phyloP scores from a whole-genome alignment of 2,797 vertebrate genomes.

The Pseudomugil gertrudae region DNA sequence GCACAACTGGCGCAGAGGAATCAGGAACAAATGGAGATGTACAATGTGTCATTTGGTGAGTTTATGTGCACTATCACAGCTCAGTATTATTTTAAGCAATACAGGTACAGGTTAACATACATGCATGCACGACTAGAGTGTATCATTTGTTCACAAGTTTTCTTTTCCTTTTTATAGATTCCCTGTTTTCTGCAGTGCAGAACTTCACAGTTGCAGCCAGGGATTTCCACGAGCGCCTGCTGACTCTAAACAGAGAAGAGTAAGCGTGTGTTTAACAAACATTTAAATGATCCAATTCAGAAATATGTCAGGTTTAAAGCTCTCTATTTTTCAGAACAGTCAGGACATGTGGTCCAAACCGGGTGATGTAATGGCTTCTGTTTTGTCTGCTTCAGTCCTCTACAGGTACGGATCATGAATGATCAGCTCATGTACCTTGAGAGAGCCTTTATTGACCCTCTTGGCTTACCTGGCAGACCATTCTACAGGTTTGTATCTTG shows the following conservation, averaged over 20 bases:
- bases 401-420: slow-evolving; percentile 88
- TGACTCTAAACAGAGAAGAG: slow-evolving; percentile 83
- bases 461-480: slow-evolving; percentile 90
- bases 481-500: slow-evolving; percentile 89
- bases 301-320: not conserved
- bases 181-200: slow-evolving; percentile 89
- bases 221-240: slow-evolving; percentile 83
- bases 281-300: not conserved
- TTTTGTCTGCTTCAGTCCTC: slow-evolving; percentile 70
- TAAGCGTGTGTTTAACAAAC: slow-evolving; percentile 62
- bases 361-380: not conserved
- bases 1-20: slow-evolving; percentile 82
- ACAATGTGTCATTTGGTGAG: slow-evolving; percentile 89
- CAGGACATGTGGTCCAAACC: not conserved
- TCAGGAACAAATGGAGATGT: slow-evolving; percentile 73
- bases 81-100: not conserved
- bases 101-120: not conserved
- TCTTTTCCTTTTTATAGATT: slow-evolving; percentile 71
- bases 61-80: not conserved
- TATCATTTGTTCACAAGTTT: not conserved
- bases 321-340: not conserved
- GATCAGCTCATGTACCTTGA: slow-evolving; percentile 96
- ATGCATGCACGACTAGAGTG: no score
- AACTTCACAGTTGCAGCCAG: slow-evolving; percentile 87
- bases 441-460: slow-evolving; percentile 92